Evolutionary conservation across 2,888 invertebrate genomes (phyloP).

Genomic region (Parelbella ahira): DNA sequence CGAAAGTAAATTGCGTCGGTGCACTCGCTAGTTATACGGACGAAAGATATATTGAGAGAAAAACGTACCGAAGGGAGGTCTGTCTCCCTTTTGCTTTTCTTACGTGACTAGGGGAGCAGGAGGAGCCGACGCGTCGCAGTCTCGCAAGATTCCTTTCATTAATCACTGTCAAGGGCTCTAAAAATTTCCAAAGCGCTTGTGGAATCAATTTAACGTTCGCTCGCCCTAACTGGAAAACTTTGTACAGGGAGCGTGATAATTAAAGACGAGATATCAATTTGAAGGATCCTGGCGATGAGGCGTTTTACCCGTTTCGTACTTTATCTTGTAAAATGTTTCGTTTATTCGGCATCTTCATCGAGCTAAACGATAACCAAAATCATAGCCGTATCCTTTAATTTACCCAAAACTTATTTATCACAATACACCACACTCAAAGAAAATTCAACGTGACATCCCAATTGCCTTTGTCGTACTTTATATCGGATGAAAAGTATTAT

Average conservation of each 20-base stretch:
- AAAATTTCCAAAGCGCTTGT: slow-evolving; percentile 70
- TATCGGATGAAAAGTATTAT: too few relatives aligned
- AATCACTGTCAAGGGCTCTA: slow-evolving; percentile 76
- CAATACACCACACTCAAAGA: too few relatives aligned
- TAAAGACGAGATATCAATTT: slow-evolving; percentile 70
- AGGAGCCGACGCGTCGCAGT: slow-evolving; percentile 50
- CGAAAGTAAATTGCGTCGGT: slow-evolving; percentile 53
- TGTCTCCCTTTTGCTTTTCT: slow-evolving; percentile 58
- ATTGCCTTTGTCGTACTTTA: too few relatives aligned
- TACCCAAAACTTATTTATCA: too few relatives aligned
- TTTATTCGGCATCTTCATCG: slow-evolving; percentile 7
- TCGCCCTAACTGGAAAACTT: slow-evolving; percentile 61
- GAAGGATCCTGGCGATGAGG: slow-evolving; percentile 33
- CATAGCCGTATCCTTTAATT: too few relatives aligned
- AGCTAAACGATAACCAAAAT: slow-evolving; percentile 1
- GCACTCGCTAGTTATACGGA: slow-evolving; percentile 33
- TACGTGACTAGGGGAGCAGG: slow-evolving; percentile 45
- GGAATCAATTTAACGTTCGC: slow-evolving; percentile 72
- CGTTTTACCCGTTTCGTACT: slow-evolving; percentile 25
- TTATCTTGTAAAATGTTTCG: slow-evolving; percentile 18
- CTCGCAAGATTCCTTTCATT: slow-evolving; percentile 72
- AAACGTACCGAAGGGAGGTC: slow-evolving; percentile 39
- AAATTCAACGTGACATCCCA: too few relatives aligned
- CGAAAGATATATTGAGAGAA: slow-evolving; percentile 39
- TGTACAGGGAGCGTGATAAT: slow-evolving; percentile 55